Percentiles rank a stretch among this genome's conserved stretches.
phyloP scores from a whole-genome alignment of 1,140 invertebrate species.

The Drosophila orosa region DNA sequence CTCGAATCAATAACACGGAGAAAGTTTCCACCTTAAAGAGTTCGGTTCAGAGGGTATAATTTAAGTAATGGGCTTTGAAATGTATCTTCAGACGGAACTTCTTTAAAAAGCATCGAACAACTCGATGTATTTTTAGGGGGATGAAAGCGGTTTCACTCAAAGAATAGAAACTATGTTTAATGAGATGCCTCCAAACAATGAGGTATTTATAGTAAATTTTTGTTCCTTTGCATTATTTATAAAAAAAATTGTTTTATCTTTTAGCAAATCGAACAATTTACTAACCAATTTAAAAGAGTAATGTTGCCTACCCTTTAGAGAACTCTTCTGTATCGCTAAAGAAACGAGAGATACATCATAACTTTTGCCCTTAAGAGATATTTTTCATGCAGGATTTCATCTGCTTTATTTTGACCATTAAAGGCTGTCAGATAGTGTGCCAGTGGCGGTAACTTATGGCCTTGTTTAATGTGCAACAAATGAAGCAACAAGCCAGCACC shows the following conservation, averaged over 20 bases:
- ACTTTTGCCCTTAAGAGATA: background rate
- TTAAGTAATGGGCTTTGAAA: conserved; percentile 8
- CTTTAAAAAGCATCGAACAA: background rate
- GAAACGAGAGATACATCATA: background rate
- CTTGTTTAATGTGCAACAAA: conserved; percentile 72
- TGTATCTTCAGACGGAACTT: background rate
- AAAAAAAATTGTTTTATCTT: background rate
- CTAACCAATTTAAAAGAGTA: background rate
- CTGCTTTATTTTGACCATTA: conserved; percentile 27
- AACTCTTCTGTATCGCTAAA: background rate
- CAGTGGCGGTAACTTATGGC: conserved; percentile 55
- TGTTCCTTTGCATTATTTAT: background rate
- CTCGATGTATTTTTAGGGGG: background rate
- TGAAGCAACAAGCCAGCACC: conserved; percentile 68
- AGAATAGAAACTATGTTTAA: conserved; percentile 4
- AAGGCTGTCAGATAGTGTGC: conserved; percentile 44
- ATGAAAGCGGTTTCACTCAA: background rate
- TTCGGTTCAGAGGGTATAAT: background rate
- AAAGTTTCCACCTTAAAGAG: conserved; percentile 46
- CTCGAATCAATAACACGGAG: conserved; percentile 57
- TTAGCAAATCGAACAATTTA: background rate
- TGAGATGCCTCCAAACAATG: background rate
- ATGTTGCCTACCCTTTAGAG: background rate
- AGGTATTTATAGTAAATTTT: background rate
- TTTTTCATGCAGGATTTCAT: conserved; percentile 27